phyloP scores from a whole-genome alignment of 2,797 vertebrate genomes.

The Pseudochromis fuscus region DNA sequence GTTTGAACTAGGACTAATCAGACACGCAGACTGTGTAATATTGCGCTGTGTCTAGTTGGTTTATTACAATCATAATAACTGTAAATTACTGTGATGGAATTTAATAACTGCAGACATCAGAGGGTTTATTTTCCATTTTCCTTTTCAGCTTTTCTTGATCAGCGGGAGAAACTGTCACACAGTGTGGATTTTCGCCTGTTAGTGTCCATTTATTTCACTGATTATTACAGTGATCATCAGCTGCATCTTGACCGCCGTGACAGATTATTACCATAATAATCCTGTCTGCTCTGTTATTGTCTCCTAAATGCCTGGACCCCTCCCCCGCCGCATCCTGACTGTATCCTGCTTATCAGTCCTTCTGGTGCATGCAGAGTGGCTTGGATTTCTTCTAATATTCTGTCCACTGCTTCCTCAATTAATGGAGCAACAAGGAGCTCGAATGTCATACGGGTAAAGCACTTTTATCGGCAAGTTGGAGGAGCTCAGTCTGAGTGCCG shows the following conservation, averaged over 20 bases:
- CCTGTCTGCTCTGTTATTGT: constrained; percentile 54
- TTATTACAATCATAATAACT: constrained; percentile 7
- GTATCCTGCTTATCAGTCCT: constrained; percentile 57
- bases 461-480: constrained; percentile 73
- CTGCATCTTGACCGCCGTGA: constrained; percentile 40
- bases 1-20: constrained; percentile 13
- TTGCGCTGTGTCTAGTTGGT: not conserved
- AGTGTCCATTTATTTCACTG: constrained; percentile 7
- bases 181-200: constrained; percentile 13
- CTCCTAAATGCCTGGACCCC: constrained; percentile 53
- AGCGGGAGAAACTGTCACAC: not conserved
- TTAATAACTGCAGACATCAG: not conserved
- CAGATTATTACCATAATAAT: constrained; percentile 67
- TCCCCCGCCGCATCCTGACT: constrained; percentile 51
- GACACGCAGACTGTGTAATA: not conserved
- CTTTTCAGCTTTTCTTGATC: constrained; percentile 21
- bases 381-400: constrained; percentile 71
- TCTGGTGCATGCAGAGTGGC: constrained; percentile 61
- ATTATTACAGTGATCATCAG: constrained; percentile 34
- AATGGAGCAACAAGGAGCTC: constrained; percentile 71
- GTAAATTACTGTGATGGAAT: not conserved
- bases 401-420: constrained; percentile 71
- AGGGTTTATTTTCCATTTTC: constrained; percentile 1
- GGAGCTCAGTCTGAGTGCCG: constrained; percentile 71
- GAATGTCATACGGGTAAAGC: constrained; percentile 64